Conservation (phyloP, 1,140 invertebrate genomes). For the Magallana angulata region DNA sequence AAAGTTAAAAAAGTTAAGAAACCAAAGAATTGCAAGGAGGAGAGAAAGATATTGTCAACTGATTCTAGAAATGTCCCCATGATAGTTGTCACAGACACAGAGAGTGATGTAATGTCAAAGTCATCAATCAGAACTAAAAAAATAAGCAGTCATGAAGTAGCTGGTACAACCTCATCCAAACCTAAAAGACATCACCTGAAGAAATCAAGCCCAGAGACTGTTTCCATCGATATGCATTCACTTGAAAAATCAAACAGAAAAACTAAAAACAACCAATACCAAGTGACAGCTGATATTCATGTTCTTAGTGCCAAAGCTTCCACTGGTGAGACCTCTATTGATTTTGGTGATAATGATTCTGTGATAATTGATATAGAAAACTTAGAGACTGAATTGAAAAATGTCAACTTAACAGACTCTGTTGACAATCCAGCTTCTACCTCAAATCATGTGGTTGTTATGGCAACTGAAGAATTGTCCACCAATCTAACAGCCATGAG, state of each 20-base stretch:
- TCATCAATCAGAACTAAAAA: neutral
- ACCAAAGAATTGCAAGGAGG: constrained; percentile 28
- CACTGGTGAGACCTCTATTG: constrained; percentile 38
- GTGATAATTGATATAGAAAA: constrained; percentile 56
- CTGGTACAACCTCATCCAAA: neutral
- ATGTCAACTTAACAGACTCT: neutral
- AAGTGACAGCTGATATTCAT: constrained; percentile 54
- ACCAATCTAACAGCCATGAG: constrained; percentile 42
- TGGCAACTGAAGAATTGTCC: neutral
- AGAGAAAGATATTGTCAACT: constrained; percentile 7
- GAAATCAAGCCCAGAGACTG: constrained; percentile 27
- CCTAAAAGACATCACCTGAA: neutral
- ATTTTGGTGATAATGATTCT: constrained; percentile 51
- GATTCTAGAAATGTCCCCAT: constrained; percentile 42
- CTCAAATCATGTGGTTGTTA: neutral
- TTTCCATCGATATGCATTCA: constrained; percentile 47
- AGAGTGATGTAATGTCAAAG: constrained; percentile 5
- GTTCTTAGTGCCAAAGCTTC: neutral
- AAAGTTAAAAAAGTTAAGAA: constrained; percentile 36
- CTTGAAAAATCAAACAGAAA: neutral
- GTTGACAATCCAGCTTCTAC: neutral
- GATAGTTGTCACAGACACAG: constrained; percentile 47
- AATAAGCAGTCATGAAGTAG: neutral
- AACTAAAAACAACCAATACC: constrained; percentile 6
- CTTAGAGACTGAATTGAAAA: constrained; percentile 31